Conservation (phyloP, 1,140 invertebrate genomes). For the Zeugodacus cucurbitae region DNA sequence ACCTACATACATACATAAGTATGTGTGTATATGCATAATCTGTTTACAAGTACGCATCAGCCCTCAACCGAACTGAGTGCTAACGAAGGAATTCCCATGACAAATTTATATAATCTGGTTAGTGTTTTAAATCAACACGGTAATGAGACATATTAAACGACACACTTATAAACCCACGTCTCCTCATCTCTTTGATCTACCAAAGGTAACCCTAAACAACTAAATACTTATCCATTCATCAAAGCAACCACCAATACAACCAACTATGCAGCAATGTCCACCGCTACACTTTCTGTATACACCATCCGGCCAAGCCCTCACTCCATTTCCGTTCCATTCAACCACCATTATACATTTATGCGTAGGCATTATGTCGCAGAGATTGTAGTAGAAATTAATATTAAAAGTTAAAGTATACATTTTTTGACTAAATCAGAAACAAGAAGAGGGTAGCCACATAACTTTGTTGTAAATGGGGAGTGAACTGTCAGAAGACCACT, state of each 20-base stretch:
- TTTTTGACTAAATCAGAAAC: neutral
- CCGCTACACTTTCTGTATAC: neutral
- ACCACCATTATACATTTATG: slow-evolving; percentile 17
- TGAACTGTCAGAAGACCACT: neutral
- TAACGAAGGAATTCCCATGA: slow-evolving; percentile 32
- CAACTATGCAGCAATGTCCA: neutral
- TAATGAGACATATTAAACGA: slow-evolving; percentile 36
- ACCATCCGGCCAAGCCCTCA: slow-evolving; percentile 1
- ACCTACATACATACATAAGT: too few species aligned
- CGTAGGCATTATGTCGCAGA: neutral
- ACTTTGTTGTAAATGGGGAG: neutral
- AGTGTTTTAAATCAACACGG: slow-evolving; percentile 32
- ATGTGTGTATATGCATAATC: too few species aligned
- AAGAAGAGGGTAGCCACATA: neutral
- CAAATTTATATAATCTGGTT: slow-evolving; percentile 21
- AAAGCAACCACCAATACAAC: neutral
- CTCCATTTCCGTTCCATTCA: neutral
- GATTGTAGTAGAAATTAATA: slow-evolving; percentile 36
- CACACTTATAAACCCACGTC: neutral
- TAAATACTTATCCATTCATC: slow-evolving; percentile 18
- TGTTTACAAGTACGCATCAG: neutral
- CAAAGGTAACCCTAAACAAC: neutral
- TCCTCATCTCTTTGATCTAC: neutral
- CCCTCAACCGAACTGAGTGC: neutral
- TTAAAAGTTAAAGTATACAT: slow-evolving; percentile 31